Evolutionary conservation across 2,797 vertebrate genomes (phyloP).

Genomic region (Lagorchestes hirsutus): DNA sequence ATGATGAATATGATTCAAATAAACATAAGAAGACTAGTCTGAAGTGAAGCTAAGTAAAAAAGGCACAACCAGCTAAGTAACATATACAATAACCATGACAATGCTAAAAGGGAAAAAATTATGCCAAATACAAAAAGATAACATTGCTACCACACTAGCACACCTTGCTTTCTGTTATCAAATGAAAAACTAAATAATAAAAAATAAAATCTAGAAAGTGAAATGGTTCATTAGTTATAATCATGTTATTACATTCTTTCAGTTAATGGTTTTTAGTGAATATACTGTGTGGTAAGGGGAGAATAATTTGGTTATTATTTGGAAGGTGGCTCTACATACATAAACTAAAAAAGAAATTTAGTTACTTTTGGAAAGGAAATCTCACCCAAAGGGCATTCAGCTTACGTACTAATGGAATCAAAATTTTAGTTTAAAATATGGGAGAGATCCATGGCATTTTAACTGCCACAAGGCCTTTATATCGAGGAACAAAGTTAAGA

Average conservation of each 20-base stretch:
- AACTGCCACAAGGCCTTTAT: background rate
- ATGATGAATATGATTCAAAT: background rate
- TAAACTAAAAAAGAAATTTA: background rate
- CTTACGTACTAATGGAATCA: background rate
- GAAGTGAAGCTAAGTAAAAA: background rate
- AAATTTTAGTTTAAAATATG: background rate
- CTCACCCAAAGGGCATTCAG: background rate
- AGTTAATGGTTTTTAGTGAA: background rate
- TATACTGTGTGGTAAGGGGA: background rate
- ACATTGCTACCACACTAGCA: background rate
- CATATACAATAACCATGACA: background rate
- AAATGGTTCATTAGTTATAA: background rate
- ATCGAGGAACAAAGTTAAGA: slow-evolving; percentile 33
- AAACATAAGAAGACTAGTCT: background rate
- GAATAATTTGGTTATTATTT: background rate
- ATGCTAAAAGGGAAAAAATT: background rate
- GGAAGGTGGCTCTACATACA: background rate
- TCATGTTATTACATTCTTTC: background rate
- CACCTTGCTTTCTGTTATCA: background rate
- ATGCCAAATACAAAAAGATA: background rate
- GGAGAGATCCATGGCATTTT: background rate
- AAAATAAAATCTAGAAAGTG: background rate
- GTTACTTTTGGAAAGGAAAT: background rate
- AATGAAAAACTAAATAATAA: background rate
- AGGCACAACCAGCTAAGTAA: background rate